Conservation (phyloP, 2,888 invertebrate genomes). For the Drepana falcataria region DNA sequence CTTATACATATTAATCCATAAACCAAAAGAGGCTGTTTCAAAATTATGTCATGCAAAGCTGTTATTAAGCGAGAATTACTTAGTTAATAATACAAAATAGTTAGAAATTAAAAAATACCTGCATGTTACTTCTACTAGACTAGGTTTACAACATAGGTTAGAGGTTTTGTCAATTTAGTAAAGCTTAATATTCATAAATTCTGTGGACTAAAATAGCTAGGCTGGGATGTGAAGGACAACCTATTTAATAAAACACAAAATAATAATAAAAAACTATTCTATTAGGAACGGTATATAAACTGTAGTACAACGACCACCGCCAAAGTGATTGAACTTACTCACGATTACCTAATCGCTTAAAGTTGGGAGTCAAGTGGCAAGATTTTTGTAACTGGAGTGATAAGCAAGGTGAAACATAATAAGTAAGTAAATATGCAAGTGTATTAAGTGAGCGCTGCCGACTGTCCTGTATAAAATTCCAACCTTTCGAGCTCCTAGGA, state of each 20-base stretch:
- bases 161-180: too few relatives aligned
- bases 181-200: too few relatives aligned
- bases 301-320: neutral
- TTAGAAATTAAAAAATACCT: constrained; percentile 9
- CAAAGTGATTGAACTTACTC: neutral
- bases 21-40: constrained; percentile 79
- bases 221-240: too few relatives aligned
- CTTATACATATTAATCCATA: constrained; percentile 27
- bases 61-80: constrained; percentile 13
- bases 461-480: constrained; percentile 60
- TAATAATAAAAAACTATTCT: too few relatives aligned
- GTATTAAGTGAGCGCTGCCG: constrained; percentile 46
- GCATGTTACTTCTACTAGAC: too few relatives aligned
- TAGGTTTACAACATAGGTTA: too few relatives aligned
- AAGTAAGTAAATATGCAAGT: constrained; percentile 29
- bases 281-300: too few relatives aligned
- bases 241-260: too few relatives aligned
- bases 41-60: constrained; percentile 62
- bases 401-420: constrained; percentile 24
- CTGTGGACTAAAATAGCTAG: too few relatives aligned
- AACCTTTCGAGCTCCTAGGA: constrained; percentile 96
- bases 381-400: constrained; percentile 15
- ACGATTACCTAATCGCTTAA: neutral
- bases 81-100: constrained; percentile 3
- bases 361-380: constrained; percentile 7